Conservation (phyloP, 2,888 invertebrate species). For the Lithophane leautieri region DNA sequence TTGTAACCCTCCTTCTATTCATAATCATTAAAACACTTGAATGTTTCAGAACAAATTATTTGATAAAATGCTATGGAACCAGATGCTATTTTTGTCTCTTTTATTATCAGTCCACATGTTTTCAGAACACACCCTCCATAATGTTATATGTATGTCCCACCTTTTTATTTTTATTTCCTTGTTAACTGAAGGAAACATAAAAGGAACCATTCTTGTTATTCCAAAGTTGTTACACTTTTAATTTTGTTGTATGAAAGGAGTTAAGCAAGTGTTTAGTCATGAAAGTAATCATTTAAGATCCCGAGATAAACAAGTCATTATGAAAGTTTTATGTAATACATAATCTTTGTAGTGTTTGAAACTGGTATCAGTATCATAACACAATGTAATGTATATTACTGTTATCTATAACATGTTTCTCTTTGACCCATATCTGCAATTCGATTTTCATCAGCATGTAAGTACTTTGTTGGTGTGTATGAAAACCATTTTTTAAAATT, state of each 20-base stretch:
- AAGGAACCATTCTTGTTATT: conserved; percentile 30
- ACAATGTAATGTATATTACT: conserved; percentile 12
- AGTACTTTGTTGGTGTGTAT: background rate
- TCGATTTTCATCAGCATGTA: conserved; percentile 12
- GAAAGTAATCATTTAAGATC: conserved; percentile 48
- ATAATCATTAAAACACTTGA: conserved; percentile 59
- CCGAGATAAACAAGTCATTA: conserved; percentile 47
- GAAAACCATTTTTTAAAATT: background rate
- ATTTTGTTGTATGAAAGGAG: conserved; percentile 31
- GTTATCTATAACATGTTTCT: conserved; percentile 37
- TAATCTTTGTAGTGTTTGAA: conserved; percentile 35
- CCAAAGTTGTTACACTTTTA: conserved; percentile 23
- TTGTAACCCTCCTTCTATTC: conserved; percentile 47
- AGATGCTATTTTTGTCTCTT: conserved; percentile 64
- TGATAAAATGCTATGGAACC: conserved; percentile 70
- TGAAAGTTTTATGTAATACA: conserved; percentile 54
- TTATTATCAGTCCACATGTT: conserved; percentile 59
- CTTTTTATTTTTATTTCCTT: conserved; percentile 37
- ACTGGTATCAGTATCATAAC: conserved; percentile 18
- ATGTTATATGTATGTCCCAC: conserved; percentile 27
- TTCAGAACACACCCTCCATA: conserved; percentile 22
- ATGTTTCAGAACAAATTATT: conserved; percentile 42
- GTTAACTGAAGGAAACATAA: conserved; percentile 27
- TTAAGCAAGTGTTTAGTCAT: conserved; percentile 48
- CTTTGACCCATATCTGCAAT: conserved; percentile 20